Conservation (phyloP, 2,113 vertebrate genomes). For the Canis aureus region DNA sequence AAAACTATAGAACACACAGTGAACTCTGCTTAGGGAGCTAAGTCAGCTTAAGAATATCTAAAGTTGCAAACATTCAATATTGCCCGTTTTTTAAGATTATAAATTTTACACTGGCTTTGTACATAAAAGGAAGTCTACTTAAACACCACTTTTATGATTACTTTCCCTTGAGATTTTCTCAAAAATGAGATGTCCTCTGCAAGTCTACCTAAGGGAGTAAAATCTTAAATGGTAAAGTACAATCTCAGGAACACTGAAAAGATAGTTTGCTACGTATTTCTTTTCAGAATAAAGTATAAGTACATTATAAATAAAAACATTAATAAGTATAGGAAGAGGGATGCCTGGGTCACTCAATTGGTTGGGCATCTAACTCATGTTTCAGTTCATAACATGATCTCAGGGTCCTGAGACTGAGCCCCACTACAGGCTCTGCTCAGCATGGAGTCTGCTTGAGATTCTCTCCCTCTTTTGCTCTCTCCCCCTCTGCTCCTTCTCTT, state of each 20-base stretch:
- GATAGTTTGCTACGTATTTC: background rate
- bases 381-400: background rate
- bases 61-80: background rate
- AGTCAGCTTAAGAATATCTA: constrained; percentile 39
- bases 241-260: constrained; percentile 7
- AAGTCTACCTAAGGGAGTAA: constrained; percentile 21
- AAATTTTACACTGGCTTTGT: constrained; percentile 55
- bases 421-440: background rate
- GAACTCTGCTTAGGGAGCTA: background rate
- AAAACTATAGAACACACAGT: background rate
- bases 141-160: constrained; percentile 49
- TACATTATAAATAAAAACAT: constrained; percentile 37
- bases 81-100: constrained; percentile 37
- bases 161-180: constrained; percentile 3
- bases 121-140: constrained; percentile 29
- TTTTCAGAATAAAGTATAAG: constrained; percentile 29
- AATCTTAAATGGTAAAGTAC: constrained; percentile 50
- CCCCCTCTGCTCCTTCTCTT: background rate
- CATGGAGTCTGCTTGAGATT: background rate
- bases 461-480: background rate
- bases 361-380: background rate
- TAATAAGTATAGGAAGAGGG: background rate
- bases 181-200: constrained; percentile 21
- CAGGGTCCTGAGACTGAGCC: background rate
- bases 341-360: background rate